Evolutionary conservation across 2,797 vertebrate species (phyloP), one percentile per base, ranked within the genome.

Genomic region (Onychomys torridus): DNA sequence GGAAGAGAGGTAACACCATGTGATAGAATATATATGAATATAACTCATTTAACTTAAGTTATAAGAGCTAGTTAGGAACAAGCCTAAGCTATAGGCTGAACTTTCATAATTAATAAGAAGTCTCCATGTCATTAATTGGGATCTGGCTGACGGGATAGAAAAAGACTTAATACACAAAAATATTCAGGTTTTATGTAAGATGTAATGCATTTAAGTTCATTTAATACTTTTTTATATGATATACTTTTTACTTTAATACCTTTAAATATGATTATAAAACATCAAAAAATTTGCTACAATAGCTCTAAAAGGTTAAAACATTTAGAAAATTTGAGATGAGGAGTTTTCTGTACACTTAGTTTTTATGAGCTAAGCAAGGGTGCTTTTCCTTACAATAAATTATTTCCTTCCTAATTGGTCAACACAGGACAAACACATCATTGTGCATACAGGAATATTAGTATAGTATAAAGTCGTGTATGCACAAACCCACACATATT

Each of bases 321-420:
- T 75, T 63, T 65, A 81, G 83, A 59, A 63, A 13, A 29, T 85
- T 93, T 94, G 46, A 69, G 23, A 32, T 97, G 67, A 29, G 37
- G 85, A 43, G 23, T 84, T 96, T 93, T 57, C 52, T 55, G 4
- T 57, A 34, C 83, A 16, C 2, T 40, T 25, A 19, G 84, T 96
- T 81, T 94, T 87, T 76, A 34, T 63, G 79, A 82, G 46, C 40
- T n/a, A 65, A 69, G 29, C 49, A 83, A 32, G 49, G 14, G 4
- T 84, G 9, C 17, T 95, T 85, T 79, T 59, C 27, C 25, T 79
- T 46, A 49, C 34, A 90, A 1, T 94, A 61, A 71, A 6, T 87
- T 90, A 69, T 90, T 92, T 96, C 11, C 17, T 95, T 94, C 40
- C 32, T 90, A 82, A 87, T 40, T 93, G 79, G 71, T 94, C 40